Evolutionary conservation across 2,888 invertebrate genomes (phyloP).

Genomic region (Tethea ocularis): DNA sequence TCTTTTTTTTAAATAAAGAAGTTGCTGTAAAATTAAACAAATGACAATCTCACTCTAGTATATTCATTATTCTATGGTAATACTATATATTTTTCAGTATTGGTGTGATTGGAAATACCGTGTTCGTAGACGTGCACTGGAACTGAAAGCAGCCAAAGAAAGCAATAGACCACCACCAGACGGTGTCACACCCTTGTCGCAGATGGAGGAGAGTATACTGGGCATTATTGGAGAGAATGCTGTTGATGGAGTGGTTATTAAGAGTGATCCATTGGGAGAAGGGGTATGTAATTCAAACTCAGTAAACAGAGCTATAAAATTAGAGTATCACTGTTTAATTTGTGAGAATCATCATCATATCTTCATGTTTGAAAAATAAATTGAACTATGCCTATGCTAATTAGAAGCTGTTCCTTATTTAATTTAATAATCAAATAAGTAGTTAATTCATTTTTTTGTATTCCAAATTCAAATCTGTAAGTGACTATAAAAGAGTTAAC

Average conservation of each 20-base stretch:
- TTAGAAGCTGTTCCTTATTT: too few relatives aligned
- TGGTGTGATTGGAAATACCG: conserved; percentile 72
- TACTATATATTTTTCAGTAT: conserved; percentile 44
- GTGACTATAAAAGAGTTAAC: too few relatives aligned
- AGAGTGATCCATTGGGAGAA: conserved; percentile 55
- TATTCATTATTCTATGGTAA: too few relatives aligned
- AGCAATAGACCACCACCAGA: conserved; percentile 44
- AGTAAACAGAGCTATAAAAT: too few relatives aligned
- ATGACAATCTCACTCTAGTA: conserved; percentile 1
- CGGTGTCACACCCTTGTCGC: conserved; percentile 43
- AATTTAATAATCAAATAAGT: too few relatives aligned
- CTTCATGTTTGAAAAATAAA: neutral
- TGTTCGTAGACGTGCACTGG: conserved; percentile 57
- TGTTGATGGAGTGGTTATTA: conserved; percentile 51
- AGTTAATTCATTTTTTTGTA: too few relatives aligned
- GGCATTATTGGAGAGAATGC: conserved; percentile 54
- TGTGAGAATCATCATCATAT: too few relatives aligned
- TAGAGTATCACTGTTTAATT: too few relatives aligned
- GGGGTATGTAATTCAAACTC: conserved; percentile 24
- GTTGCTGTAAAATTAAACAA: neutral
- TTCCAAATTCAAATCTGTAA: too few relatives aligned
- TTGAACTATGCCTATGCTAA: too few relatives aligned
- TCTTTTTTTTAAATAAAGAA: too few relatives aligned
- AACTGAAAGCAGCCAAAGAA: conserved; percentile 52
- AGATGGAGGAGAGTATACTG: conserved; percentile 56